A percentile compares a stretch with the other conserved stretches of the same genome.
These are phyloP conservation scores for Notolepis coatsorum DNA, from an alignment of 2,797 vertebrate genomes.

Conservation along the genomic window DNA sequence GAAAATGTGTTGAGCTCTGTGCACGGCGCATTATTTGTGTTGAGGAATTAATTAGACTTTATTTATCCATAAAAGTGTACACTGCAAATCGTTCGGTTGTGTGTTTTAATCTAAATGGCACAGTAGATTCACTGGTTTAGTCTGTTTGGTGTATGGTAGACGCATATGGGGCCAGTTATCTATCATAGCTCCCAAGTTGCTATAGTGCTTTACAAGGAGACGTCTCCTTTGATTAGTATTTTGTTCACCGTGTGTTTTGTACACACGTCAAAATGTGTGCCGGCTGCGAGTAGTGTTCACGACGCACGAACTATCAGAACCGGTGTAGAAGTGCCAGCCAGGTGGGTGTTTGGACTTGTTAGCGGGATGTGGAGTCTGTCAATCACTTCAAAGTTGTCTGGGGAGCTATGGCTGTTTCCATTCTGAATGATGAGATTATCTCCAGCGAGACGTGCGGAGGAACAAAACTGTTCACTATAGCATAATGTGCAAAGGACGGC, in stretches of 20 bases:
- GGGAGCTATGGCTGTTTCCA: slow-evolving; percentile 13
- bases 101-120: background rate
- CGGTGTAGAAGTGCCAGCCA: background rate
- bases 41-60: too few species aligned
- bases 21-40: too few species aligned
- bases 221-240: background rate
- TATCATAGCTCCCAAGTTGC: background rate
- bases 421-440: slow-evolving; percentile 48
- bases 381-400: slow-evolving; percentile 47
- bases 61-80: too few species aligned
- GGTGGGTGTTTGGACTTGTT: slow-evolving; percentile 28
- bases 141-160: background rate
- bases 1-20: too few species aligned
- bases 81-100: background rate
- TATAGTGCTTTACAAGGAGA: background rate
- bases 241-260: background rate
- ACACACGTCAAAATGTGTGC: background rate
- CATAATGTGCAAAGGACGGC: slow-evolving; percentile 59
- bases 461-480: slow-evolving; percentile 40
- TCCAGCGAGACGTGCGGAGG: slow-evolving; percentile 23
- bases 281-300: background rate
- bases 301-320: background rate
- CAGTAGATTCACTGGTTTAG: background rate
- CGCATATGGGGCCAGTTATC: background rate
- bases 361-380: slow-evolving; percentile 32